These are phyloP conservation scores for Saccopteryx leptura DNA, from an alignment of 2,113 vertebrate genomes.

Conservation along the genomic window DNA sequence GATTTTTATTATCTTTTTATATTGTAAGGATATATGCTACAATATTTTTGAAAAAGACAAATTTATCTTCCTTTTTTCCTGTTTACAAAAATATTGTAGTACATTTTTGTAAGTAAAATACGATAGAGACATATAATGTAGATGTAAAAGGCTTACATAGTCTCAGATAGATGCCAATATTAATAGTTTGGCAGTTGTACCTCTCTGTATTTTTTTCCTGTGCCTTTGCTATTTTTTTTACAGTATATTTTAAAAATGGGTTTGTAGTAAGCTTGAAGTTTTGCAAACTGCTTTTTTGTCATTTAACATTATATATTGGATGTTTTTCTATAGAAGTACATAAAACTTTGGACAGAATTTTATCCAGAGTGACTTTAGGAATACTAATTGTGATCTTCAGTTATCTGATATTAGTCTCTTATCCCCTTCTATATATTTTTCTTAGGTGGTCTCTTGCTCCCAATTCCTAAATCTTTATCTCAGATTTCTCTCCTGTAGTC, in stretches of 20 bases:
- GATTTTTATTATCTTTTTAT: conserved; percentile 48
- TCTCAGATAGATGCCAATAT: neutral
- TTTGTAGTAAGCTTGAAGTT: conserved; percentile 1
- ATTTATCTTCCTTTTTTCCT: conserved; percentile 11
- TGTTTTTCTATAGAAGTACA: conserved; percentile 19
- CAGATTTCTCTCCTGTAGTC: conserved; percentile 60
- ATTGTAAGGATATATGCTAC: neutral
- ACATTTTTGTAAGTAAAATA: neutral
- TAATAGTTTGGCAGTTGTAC: neutral
- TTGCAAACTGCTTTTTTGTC: conserved; percentile 34
- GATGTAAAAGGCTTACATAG: conserved; percentile 10
- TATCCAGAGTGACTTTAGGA: conserved; percentile 16
- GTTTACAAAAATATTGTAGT: neutral
- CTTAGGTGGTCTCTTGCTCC: conserved; percentile 49
- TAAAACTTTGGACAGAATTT: neutral
- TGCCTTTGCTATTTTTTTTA: conserved; percentile 17
- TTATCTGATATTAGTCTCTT: conserved; percentile 18
- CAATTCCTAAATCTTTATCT: conserved; percentile 48
- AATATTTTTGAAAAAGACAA: conserved; percentile 49
- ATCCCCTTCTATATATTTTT: conserved; percentile 26
- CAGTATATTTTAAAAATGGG: conserved; percentile 40
- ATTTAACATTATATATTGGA: conserved; percentile 29
- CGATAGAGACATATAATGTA: neutral
- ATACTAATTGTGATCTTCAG: neutral
- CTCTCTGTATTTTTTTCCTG: neutral